phyloP scores from a whole-genome alignment of 2,797 vertebrate genomes.

The Enteromius radiatus region DNA sequence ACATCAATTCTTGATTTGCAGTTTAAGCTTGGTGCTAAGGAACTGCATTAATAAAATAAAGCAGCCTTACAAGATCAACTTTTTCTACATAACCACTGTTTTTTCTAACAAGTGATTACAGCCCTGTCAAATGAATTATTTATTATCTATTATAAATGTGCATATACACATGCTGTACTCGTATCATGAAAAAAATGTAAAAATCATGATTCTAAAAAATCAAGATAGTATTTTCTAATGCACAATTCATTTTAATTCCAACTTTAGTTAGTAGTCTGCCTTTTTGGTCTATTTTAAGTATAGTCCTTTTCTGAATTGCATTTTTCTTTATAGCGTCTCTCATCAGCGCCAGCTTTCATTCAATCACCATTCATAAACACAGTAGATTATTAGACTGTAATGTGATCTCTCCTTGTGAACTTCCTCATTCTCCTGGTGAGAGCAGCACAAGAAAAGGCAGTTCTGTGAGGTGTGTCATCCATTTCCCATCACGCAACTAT shows the following conservation, averaged over 20 bases:
- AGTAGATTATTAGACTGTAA: slow-evolving; percentile 63
- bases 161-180: background rate
- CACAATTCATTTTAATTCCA: background rate
- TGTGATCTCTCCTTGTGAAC: slow-evolving; percentile 51
- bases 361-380: slow-evolving; percentile 33
- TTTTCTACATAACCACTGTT: background rate
- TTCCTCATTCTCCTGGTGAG: slow-evolving; percentile 60
- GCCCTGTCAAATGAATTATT: background rate
- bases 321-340: background rate
- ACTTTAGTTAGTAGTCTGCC: background rate
- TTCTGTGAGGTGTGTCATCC: slow-evolving; percentile 49
- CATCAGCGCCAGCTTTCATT: background rate
- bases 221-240: background rate
- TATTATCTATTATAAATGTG: background rate
- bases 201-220: background rate
- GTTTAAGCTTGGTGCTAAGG: background rate
- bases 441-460: slow-evolving; percentile 36
- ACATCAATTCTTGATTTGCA: background rate
- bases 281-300: no score
- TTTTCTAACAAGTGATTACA: background rate
- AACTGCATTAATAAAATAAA: background rate
- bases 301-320: background rate
- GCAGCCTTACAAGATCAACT: no score
- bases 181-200: background rate
- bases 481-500: slow-evolving; percentile 39